Base-by-base conservation (phyloP, 2,797 vertebrate species). In the Sparus aurata region DNA sequence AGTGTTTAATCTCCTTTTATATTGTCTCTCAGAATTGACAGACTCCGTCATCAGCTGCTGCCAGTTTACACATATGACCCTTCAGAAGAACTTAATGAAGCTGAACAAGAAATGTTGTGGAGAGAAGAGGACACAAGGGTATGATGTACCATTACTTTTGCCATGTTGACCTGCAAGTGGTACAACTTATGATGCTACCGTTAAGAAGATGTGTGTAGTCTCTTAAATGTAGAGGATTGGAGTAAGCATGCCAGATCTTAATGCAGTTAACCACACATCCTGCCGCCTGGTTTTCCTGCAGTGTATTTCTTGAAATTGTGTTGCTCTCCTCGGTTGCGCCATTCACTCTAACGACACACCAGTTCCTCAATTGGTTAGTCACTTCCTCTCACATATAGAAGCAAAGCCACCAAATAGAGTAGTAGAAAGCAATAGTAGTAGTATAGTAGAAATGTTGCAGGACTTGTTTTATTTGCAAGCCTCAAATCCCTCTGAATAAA, bases 61-160 rank as follows among this genome's bases (percentile, higher is more conserved):
- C 98, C 98, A 16, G 95, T 98, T 86, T 99, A 99, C 83, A 96
- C 97, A 5, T 99, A 98, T 1, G 98, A 99, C 90, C 97, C 98
- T 0, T 95, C 97, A 0, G 98, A 99, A 87, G 98, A 99, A 77
- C 93, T 98, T 5, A 96, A 97, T 1, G 98, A 99, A 84, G 97
- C 96, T 0, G 98, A 99, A 73, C 97, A 97, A 83, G 98, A 99
- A 78, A 95, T 98, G 23, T 87, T 99, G 46, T 96, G 96, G 84
- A 96, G 94, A 57, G 95, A 95, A 1, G 97, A 98, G 27, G 97
- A 98, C 74, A 91, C 95, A 0, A 96, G 95, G 97, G 98, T 99
- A 92, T 17, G 84, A 61, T 43, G 38, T 25, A 46, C 12, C 22
- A 13, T 3, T 52, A 30, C 0, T 47, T 68, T 64, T 22, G 8